Percentiles rank a stretch among this genome's conserved stretches.
Evolutionary conservation across 2,113 vertebrate genomes (phyloP).

Genomic region (Eulemur macaco): DNA sequence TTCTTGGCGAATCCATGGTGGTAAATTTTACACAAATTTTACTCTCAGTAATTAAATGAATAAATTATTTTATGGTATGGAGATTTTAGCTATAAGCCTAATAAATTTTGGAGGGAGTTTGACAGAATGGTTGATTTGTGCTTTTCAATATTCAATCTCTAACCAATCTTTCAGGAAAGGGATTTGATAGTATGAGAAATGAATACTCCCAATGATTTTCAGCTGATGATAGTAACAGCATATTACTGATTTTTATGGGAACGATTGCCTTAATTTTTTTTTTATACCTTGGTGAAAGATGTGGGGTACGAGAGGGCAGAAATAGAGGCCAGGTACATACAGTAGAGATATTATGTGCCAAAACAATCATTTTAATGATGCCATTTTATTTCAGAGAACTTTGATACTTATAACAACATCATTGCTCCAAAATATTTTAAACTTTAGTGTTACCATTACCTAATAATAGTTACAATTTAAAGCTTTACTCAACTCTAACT

Average conservation of each 20-base stretch:
- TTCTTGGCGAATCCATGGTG: neutral
- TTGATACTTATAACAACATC: neutral
- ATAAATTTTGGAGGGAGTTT: neutral
- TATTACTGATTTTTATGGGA: neutral
- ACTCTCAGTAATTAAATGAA: conserved; percentile 9
- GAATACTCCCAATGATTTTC: neutral
- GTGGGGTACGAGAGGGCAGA: too few species aligned
- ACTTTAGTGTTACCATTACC: neutral
- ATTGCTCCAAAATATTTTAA: neutral
- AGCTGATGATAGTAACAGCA: neutral
- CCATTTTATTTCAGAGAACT: neutral
- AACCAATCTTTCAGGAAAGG: neutral
- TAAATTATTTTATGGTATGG: neutral
- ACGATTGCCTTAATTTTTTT: neutral
- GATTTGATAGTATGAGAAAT: neutral
- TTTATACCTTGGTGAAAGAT: neutral
- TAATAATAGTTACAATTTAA: neutral
- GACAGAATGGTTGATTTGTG: neutral
- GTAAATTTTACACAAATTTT: neutral
- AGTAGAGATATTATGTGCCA: neutral
- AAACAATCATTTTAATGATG: neutral
- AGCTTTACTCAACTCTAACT: neutral
- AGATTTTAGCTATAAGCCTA: neutral
- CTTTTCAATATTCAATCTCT: neutral
- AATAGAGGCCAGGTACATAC: neutral